These are phyloP conservation scores for Aldrovandia affinis DNA, from an alignment of 2,797 vertebrate species.

Conservation along the genomic window DNA sequence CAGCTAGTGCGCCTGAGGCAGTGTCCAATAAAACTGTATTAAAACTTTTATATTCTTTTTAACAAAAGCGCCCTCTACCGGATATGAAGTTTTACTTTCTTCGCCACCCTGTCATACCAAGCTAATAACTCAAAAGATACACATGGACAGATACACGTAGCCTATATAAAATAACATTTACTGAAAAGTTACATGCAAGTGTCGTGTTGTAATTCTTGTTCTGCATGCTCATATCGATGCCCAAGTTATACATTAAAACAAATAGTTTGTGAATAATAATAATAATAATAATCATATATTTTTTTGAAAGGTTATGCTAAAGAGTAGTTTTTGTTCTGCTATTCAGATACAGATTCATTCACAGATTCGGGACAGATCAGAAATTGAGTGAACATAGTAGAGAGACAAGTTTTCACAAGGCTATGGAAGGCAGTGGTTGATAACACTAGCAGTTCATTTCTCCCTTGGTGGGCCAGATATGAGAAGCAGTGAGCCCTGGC, in stretches of 20 bases:
- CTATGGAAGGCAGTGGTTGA: not conserved
- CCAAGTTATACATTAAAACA: not conserved
- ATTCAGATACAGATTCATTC: not conserved
- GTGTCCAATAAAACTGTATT: constrained; percentile 33
- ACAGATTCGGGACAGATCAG: not conserved
- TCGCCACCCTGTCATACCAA: not conserved
- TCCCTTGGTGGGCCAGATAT: not conserved
- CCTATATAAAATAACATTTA: not conserved
- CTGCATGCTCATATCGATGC: not conserved
- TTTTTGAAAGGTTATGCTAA: no score
- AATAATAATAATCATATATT: no score
- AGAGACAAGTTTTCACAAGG: not conserved
- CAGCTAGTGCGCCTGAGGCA: constrained; percentile 25
- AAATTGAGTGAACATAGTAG: not conserved
- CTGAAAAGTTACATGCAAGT: not conserved
- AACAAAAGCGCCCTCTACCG: constrained; percentile 40
- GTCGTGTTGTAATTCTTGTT: not conserved
- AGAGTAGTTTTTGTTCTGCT: not conserved
- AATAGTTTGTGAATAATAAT: not conserved
- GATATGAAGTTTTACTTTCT: constrained; percentile 1
- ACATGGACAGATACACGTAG: not conserved
- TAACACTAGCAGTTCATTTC: not conserved
- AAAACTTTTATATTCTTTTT: constrained; percentile 19
- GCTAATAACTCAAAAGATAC: not conserved
- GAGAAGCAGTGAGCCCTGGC: not conserved